These are phyloP conservation scores for Porites evermanni DNA, from an alignment of 92 coral and sea anemone genomes.

Conservation along the genomic window DNA sequence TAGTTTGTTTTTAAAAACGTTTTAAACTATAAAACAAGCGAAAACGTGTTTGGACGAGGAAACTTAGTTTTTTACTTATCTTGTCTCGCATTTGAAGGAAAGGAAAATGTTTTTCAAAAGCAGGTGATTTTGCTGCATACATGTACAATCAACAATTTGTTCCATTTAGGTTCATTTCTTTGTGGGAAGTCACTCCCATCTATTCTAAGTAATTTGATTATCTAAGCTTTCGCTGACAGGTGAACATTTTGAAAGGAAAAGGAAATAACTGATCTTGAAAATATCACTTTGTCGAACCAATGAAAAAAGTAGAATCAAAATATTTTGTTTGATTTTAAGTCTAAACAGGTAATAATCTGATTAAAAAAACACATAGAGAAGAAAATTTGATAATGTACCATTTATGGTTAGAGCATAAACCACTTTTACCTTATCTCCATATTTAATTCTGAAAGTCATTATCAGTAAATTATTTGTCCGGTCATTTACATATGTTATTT, in stretches of 20 bases:
- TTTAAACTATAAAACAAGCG: neutral
- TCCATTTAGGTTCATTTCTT: conserved; percentile 10
- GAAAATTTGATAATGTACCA: neutral
- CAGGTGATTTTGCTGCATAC: neutral
- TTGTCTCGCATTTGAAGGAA: neutral
- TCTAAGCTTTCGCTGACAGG: conserved; percentile 1
- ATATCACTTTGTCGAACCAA: conserved; percentile 22
- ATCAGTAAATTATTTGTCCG: neutral
- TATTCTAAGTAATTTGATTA: neutral
- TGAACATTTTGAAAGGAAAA: neutral
- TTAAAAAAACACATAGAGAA: no score
- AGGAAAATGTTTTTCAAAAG: neutral
- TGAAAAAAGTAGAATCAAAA: neutral
- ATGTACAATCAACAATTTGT: neutral
- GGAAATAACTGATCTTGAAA: neutral
- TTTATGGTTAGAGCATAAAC: neutral
- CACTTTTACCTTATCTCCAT: neutral
- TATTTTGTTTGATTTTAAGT: neutral
- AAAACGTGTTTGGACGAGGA: neutral
- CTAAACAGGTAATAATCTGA: neutral
- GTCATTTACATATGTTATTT: neutral
- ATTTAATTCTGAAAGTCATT: neutral
- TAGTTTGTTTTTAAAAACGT: no score
- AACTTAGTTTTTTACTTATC: neutral
- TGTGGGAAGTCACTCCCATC: conserved; percentile 3